Evolutionary conservation across 2,888 invertebrate species (phyloP).

Genomic region (Alsophila aescularia): DNA sequence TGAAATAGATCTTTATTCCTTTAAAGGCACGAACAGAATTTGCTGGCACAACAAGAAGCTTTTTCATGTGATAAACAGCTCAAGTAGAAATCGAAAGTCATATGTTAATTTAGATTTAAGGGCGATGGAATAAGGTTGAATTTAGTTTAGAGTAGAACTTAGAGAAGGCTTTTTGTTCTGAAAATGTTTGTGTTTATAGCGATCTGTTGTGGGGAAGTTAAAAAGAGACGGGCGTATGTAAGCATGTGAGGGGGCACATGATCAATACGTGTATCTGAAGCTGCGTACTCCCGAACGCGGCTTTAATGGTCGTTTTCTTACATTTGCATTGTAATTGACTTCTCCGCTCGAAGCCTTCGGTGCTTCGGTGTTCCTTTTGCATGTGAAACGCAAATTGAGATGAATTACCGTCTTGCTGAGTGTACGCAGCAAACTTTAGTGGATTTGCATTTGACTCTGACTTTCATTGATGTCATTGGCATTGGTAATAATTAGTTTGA

Average conservation of each 20-base stretch:
- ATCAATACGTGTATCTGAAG: constrained; percentile 72
- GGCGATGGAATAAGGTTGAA: constrained; percentile 5
- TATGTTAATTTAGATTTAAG: constrained; percentile 31
- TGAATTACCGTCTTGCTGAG: constrained; percentile 58
- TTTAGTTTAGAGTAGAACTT: constrained; percentile 31
- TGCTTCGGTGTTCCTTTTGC: constrained; percentile 68
- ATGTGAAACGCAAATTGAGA: constrained; percentile 69
- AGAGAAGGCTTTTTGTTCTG: constrained; percentile 57
- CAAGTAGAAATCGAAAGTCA: constrained; percentile 18
- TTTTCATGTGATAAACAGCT: constrained; percentile 32
- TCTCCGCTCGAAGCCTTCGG: constrained; percentile 56
- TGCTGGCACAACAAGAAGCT: constrained; percentile 76
- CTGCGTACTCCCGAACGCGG: constrained; percentile 57
- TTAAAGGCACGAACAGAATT: constrained; percentile 78
- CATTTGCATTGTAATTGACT: constrained; percentile 83
- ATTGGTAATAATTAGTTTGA: not conserved
- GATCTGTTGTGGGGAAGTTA: constrained; percentile 82
- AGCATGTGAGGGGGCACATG: constrained; percentile 78
- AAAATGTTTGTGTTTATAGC: constrained; percentile 80
- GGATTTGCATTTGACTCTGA: constrained; percentile 29
- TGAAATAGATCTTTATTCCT: constrained; percentile 83
- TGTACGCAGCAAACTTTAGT: constrained; percentile 38
- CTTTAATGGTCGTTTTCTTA: constrained; percentile 82
- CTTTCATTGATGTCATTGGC: constrained; percentile 15
- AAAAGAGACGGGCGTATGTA: constrained; percentile 82